phyloP scores from a whole-genome alignment of 1,140 invertebrate genomes.

The Euura saliciscinereae region DNA sequence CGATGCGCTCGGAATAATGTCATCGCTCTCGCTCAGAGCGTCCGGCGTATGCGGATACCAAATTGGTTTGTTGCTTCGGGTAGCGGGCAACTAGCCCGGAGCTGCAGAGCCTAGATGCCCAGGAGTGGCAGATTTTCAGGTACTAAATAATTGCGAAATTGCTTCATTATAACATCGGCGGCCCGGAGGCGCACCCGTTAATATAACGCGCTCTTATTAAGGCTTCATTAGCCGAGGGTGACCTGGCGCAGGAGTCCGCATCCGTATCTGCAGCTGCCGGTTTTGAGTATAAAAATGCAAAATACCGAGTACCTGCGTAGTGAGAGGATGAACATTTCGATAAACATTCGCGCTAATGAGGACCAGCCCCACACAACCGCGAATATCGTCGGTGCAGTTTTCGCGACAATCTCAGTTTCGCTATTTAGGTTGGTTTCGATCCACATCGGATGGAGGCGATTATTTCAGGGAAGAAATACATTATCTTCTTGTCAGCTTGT shows the following conservation, averaged over 20 bases:
- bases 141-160: slow-evolving; percentile 3
- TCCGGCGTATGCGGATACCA: no score
- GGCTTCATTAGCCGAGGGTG: background rate
- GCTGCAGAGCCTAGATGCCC: no score
- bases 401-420: background rate
- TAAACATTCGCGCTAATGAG: slow-evolving; percentile 7
- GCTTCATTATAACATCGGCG: background rate
- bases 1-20: no score
- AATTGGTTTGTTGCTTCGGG: no score
- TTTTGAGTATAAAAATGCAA: slow-evolving; percentile 14
- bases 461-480: no score
- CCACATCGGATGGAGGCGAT: no score
- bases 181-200: background rate
- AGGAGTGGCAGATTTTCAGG: background rate
- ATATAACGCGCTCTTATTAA: slow-evolving; percentile 12
- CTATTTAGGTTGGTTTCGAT: no score
- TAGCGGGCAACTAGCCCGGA: no score
- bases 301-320: background rate
- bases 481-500: no score
- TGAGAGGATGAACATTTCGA: background rate
- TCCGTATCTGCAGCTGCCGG: background rate
- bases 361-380: background rate
- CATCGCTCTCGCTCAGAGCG: no score
- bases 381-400: slow-evolving; percentile 10
- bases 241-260: slow-evolving; percentile 5